Base-by-base conservation (phyloP, 1,140 invertebrate species). In the Holotrichia oblita region DNA sequence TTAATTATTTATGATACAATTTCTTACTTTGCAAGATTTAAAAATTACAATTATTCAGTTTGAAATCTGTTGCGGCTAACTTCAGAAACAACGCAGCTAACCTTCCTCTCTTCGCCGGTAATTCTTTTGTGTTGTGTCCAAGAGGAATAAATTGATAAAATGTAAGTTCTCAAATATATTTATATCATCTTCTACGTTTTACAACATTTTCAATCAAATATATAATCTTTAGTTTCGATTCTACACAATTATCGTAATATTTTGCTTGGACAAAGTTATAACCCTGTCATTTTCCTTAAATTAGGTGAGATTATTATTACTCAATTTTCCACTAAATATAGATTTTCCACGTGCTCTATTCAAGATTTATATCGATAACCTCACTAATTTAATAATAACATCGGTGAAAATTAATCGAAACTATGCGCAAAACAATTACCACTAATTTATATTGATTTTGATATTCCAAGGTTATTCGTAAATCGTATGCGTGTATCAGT, bases 101-200 rank as follows among this genome's bases (percentile, higher is more conserved):
- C 22, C 61, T 69, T 34, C 22, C 61, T 64, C 61, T 69, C 61
- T 69, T 34, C 27, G 24, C 61, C 61, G 61, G 61, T 69, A 22
- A 3, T 17, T 64, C 61, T 69, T 69, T 6, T 69, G 61, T 69
- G 22, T 69, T 69, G 24, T 27, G 22, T 69, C 12, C 20, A 7
- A 17, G 6, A 55, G 20, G 8, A 34, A 69, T 27, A 69, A 8
- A 27, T 27, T 14, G 44, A 48, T 48, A 48, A 48, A 17, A 34
- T 3, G 27, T 55, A 27, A 69, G 20, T 69, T 69, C 22, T 34
- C 61, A 24, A 12, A 27, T 27, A 22, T 69, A 69, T 69, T 69
- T 27, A 69, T 2, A 69, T 14, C 61, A 69, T 69, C 61, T 12
- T 69, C 22, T 27, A 27, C 2, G 9, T 10, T 27, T 69, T 27